Conservation (phyloP, 2,113 vertebrate species). For the Mesocricetus auratus region DNA sequence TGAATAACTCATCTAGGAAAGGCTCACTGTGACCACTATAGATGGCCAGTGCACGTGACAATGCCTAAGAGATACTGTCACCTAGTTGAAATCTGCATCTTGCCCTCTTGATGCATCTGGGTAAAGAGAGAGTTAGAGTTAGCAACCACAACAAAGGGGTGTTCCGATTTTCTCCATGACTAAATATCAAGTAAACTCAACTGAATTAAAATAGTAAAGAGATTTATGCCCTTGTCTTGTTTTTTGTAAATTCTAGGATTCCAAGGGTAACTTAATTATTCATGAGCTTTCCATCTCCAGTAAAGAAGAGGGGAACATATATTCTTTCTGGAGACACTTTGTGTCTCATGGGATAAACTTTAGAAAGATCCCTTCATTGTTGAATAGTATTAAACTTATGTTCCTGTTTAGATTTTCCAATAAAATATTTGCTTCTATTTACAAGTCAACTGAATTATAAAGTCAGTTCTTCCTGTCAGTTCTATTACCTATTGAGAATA, state of each 20-base stretch:
- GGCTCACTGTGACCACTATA: background rate
- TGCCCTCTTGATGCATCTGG: background rate
- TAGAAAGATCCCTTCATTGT: conserved; percentile 35
- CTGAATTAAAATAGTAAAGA: background rate
- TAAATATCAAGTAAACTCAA: background rate
- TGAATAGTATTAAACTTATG: background rate
- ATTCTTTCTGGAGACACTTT: background rate
- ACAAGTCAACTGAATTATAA: conserved; percentile 53
- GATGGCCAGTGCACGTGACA: background rate
- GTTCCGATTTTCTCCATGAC: conserved; percentile 19
- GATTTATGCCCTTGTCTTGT: background rate
- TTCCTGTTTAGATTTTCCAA: background rate
- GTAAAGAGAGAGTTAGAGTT: background rate
- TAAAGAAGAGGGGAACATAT: background rate
- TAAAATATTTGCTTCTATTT: conserved; percentile 12
- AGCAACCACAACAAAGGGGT: background rate
- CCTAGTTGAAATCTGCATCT: background rate
- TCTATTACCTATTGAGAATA: conserved; percentile 36
- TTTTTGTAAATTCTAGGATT: conserved; percentile 2
- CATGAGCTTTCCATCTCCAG: background rate
- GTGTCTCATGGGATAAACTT: background rate
- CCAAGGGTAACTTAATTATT: background rate
- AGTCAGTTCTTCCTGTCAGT: background rate
- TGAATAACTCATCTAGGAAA: background rate
- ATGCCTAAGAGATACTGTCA: background rate